These are phyloP conservation scores for Tetramorium alpestre DNA, from an alignment of 1,140 invertebrate species.

Conservation along the genomic window DNA sequence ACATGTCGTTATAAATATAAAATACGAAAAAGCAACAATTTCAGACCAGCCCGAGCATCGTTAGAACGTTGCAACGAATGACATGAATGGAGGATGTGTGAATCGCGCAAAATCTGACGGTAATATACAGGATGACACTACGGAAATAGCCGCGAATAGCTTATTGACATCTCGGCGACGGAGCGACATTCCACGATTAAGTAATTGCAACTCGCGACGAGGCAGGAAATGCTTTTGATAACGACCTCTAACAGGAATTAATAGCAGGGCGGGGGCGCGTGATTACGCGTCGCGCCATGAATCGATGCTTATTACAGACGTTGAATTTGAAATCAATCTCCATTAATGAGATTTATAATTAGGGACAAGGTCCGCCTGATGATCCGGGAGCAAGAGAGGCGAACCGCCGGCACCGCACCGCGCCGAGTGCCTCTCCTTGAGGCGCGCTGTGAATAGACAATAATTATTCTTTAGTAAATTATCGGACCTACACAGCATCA, in stretches of 20 bases:
- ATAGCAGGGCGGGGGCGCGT: constrained; percentile 63
- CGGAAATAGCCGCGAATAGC: neutral
- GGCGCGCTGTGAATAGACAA: constrained; percentile 54
- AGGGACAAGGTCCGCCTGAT: constrained; percentile 70
- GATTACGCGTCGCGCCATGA: constrained; percentile 61
- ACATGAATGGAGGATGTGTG: neutral
- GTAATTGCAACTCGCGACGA: constrained; percentile 60
- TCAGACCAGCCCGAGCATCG: neutral
- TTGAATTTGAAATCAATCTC: constrained; percentile 74
- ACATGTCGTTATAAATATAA: constrained; percentile 4
- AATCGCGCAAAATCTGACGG: neutral
- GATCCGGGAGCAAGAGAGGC: constrained; percentile 62
- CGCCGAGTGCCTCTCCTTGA: constrained; percentile 6
- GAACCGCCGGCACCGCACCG: neutral
- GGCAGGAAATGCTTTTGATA: constrained; percentile 63
- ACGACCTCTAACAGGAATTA: constrained; percentile 71
- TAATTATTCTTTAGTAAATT: constrained; percentile 71
- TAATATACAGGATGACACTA: neutral
- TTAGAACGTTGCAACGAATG: neutral
- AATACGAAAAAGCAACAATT: neutral
- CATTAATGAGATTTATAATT: constrained; percentile 74
- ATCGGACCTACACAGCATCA: constrained; percentile 57
- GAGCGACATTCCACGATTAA: constrained; percentile 61
- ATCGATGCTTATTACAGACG: constrained; percentile 71
- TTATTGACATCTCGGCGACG: constrained; percentile 27